Conservation (phyloP, 2,797 vertebrate genomes). For the Microcaecilia unicolor region DNA sequence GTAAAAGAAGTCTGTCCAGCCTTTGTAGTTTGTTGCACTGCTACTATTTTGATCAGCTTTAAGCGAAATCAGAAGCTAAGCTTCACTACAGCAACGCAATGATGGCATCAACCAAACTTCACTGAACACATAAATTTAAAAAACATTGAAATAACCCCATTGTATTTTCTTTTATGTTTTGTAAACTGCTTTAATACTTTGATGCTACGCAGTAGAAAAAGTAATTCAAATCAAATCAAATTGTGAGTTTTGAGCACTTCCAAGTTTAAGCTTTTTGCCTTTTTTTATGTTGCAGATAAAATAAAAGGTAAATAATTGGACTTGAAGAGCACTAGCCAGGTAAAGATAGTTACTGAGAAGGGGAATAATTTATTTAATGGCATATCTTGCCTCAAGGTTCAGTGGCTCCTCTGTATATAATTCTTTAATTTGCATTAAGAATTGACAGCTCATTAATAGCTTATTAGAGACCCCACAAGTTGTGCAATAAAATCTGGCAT, state of each 20-base stretch:
- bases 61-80: conserved; percentile 45
- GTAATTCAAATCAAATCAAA: no score
- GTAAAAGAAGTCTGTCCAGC: conserved; percentile 55
- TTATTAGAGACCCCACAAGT: conserved; percentile 67
- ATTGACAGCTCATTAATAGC: conserved; percentile 73
- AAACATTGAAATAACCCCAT: no score
- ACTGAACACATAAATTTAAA: conserved; percentile 27
- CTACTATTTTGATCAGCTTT: conserved; percentile 44
- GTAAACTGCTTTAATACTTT: no score
- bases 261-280: no score
- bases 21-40: conserved; percentile 48
- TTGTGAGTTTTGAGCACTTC: no score
- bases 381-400: conserved; percentile 44
- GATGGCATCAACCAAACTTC: conserved; percentile 62
- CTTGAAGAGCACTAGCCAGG: no score
- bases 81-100: conserved; percentile 52
- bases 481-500: conserved; percentile 60
- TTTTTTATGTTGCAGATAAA: no score
- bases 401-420: conserved; percentile 42
- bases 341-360: conserved; percentile 50
- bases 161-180: no score
- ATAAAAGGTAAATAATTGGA: no score
- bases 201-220: no score
- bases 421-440: conserved; percentile 61
- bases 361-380: conserved; percentile 59